These are phyloP conservation scores for Crypturellus tataupa DNA, from an alignment of 2,797 vertebrate species.

Conservation along the genomic window DNA sequence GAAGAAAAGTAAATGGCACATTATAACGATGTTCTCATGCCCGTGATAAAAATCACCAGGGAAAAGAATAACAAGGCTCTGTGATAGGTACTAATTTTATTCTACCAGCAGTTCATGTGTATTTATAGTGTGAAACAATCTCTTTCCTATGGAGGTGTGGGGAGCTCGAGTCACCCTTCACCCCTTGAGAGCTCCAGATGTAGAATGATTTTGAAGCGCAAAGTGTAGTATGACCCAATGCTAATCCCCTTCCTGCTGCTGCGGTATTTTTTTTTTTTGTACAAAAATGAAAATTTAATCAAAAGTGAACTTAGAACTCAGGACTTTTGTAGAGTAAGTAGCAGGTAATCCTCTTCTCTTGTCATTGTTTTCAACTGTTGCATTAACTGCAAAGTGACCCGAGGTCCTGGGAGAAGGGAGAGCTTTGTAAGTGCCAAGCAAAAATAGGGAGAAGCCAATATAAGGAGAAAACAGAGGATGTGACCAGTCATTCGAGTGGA, in stretches of 20 bases:
- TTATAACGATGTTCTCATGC: not conserved
- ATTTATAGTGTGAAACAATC: not conserved
- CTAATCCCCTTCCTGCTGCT: not conserved
- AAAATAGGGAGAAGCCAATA: not conserved
- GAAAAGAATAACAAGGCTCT: not conserved
- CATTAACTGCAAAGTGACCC: not conserved
- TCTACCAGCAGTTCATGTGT: not conserved
- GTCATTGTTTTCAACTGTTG: not conserved
- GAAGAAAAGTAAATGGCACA: constrained; percentile 8
- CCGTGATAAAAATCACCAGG: not conserved
- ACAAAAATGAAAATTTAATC: not conserved
- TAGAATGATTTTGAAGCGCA: not conserved
- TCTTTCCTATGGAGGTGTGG: not conserved
- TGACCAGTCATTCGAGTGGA: not conserved
- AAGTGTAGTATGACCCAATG: not conserved
- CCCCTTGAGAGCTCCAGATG: not conserved
- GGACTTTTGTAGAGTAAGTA: not conserved
- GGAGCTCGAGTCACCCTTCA: not conserved
- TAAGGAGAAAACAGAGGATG: not conserved
- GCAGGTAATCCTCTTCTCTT: not conserved
- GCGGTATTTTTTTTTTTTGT: not conserved
- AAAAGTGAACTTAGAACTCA: not conserved
- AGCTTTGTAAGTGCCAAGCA: not conserved
- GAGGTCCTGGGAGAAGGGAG: not conserved
- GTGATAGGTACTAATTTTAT: not conserved